These are phyloP conservation scores for Apamea anceps DNA, from an alignment of 2,888 invertebrate genomes.

Conservation along the genomic window DNA sequence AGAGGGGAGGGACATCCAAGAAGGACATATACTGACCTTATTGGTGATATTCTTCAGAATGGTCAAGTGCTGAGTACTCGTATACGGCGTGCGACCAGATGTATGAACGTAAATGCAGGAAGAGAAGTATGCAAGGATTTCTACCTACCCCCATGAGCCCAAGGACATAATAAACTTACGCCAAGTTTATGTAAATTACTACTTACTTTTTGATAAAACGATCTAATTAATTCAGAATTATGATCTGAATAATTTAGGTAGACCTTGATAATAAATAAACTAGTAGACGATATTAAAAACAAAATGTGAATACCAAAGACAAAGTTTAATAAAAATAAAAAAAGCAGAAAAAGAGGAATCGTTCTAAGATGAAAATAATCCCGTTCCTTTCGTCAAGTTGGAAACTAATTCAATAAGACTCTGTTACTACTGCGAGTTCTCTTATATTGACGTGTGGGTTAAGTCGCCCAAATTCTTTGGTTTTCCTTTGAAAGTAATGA, in stretches of 20 bases:
- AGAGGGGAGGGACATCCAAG: not conserved
- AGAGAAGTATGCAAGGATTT: not conserved
- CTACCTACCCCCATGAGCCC: not conserved
- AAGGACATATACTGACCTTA: not conserved
- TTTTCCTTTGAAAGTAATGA: constrained; percentile 18
- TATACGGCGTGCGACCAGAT: not conserved
- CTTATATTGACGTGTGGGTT: constrained; percentile 59
- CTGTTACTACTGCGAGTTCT: constrained; percentile 64
- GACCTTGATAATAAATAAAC: constrained; percentile 5
- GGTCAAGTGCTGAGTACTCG: too few species aligned
- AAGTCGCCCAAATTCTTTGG: constrained; percentile 46
- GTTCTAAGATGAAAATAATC: constrained; percentile 73
- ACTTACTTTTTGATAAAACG: not conserved
- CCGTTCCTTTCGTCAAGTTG: constrained; percentile 75
- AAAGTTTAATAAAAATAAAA: constrained; percentile 60
- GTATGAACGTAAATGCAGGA: not conserved
- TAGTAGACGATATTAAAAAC: constrained; percentile 32
- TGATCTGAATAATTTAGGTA: too few species aligned
- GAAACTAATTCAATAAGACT: constrained; percentile 81
- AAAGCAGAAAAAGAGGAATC: constrained; percentile 47
- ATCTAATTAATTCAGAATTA: not conserved
- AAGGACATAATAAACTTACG: too few species aligned
- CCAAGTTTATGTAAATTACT: not conserved
- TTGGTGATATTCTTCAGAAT: not conserved
- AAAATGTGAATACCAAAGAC: constrained; percentile 40